Base-by-base conservation (phyloP, 2,797 vertebrate species). In the Benthosema pterotum region DNA sequence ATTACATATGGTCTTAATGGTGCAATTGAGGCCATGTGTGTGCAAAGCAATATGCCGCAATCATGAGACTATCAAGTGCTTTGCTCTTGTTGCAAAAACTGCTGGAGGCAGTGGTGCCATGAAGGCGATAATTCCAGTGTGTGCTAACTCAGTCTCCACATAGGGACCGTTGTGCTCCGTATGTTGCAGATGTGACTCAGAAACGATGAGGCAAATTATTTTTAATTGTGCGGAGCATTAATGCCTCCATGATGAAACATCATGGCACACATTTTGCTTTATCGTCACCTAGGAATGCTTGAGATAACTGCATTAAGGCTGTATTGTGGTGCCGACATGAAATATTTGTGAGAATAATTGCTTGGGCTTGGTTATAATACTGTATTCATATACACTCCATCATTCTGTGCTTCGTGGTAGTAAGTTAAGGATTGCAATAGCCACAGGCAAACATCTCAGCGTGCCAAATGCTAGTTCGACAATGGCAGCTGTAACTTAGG, bases 21-120 rank as follows among this genome's bases (percentile, higher is more conserved):
- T 64, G 28, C 42, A 57, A 71, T 50, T 63, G 65, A 71, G 58
- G 56, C 13, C 54, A 57, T 71, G 32, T 65, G 62, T 67, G 72
- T 78, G 68, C 63, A 75, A 72, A 76, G 72, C 71, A 79, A 76
- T 71, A 75, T 66, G 67, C 74, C 72, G 61, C 65, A 78, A 86
- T 86, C 74, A 76, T 74, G 77, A 72, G 58, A 72, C 61, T 57
- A 81, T 83, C 70, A 67, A 71, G 72, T 28, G 66, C 53, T 59
- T 70, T 78, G 71, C 78, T 71, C 71, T 80, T 45, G 52, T 83
- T 77, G 25, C 45, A 43, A 63, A 66, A 51, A 68, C 67, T 61
- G 78, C 82, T 78, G 32, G 51, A 28, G 79, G 80, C 71, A 58
- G 70, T 46, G 11, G 28, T 51, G 65, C 77, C 53, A 80, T 79